These are phyloP conservation scores for Rapana venosa DNA, from an alignment of 2,888 invertebrate genomes.

Conservation along the genomic window DNA sequence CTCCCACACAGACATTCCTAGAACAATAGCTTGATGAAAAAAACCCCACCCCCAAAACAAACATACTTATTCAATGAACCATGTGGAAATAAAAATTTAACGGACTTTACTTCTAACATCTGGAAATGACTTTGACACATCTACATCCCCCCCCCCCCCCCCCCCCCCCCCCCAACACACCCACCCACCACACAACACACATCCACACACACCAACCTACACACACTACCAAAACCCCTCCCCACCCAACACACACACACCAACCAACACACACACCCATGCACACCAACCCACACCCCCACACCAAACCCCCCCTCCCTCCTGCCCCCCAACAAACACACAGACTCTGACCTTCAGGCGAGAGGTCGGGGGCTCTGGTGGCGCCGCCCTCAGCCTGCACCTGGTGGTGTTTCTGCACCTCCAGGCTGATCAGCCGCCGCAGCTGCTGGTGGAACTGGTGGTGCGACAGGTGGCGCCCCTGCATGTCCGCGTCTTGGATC, in stretches of 20 bases:
- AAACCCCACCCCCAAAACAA: no score
- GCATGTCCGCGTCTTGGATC: background rate
- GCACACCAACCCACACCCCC: no score
- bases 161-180: background rate
- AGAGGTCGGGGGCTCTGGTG: background rate
- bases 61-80: no score
- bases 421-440: constrained; percentile 26
- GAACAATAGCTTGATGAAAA: no score
- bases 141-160: background rate
- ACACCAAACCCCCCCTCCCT: background rate
- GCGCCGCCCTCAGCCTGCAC: background rate
- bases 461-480: background rate
- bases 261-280: background rate
- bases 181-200: background rate
- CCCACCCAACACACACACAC: background rate
- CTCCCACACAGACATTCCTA: no score
- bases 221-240: background rate
- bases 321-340: background rate
- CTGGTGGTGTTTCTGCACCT: constrained; percentile 10
- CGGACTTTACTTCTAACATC: no score
- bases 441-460: constrained; percentile 37
- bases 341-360: background rate
- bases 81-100: no score
- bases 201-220: background rate
- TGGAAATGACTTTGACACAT: no score